Evolutionary conservation across 2,888 invertebrate genomes (phyloP).

Genomic region (Nephrocerus scutellatus): DNA sequence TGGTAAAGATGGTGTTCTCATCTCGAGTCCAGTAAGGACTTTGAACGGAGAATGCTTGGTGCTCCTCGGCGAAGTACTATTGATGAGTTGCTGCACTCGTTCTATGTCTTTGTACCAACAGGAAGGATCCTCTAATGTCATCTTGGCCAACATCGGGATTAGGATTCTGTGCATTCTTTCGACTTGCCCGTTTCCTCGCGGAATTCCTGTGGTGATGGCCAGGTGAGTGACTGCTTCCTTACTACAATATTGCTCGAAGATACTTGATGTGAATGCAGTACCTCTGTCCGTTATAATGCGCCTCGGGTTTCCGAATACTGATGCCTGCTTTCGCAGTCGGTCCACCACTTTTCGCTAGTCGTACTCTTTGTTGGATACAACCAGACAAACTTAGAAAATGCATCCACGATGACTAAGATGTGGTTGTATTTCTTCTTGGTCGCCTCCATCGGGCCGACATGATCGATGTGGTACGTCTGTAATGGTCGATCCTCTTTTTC

Average conservation of each 20-base stretch:
- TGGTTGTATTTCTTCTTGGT: conserved; percentile 33
- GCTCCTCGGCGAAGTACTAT: too few relatives aligned
- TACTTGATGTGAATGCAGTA: conserved; percentile 34
- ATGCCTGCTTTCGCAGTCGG: conserved; percentile 20
- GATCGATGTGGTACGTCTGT: conserved; percentile 33
- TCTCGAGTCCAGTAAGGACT: too few relatives aligned
- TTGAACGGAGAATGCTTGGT: too few relatives aligned
- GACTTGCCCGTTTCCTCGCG: too few relatives aligned
- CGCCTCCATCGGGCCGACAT: conserved; percentile 32
- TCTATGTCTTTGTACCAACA: too few relatives aligned
- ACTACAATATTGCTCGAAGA: conserved; percentile 31
- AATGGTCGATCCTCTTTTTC: conserved; percentile 31
- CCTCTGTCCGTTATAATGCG: conserved; percentile 38
- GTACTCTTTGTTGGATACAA: conserved; percentile 30
- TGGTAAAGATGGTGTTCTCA: too few relatives aligned
- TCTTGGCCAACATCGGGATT: too few relatives aligned
- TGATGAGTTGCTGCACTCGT: too few relatives aligned
- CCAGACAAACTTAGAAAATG: conserved; percentile 35
- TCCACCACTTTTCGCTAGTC: conserved; percentile 25
- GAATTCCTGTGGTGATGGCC: too few relatives aligned
- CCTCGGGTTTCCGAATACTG: conserved; percentile 17
- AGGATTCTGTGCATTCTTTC: too few relatives aligned
- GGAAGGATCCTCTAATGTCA: too few relatives aligned
- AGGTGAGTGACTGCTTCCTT: too few relatives aligned
- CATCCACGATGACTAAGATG: conserved; percentile 33